Evolutionary conservation across 2,113 vertebrate genomes (phyloP), one percentile per base, ranked within the genome.

Genomic region (Psittacus erithacus): DNA sequence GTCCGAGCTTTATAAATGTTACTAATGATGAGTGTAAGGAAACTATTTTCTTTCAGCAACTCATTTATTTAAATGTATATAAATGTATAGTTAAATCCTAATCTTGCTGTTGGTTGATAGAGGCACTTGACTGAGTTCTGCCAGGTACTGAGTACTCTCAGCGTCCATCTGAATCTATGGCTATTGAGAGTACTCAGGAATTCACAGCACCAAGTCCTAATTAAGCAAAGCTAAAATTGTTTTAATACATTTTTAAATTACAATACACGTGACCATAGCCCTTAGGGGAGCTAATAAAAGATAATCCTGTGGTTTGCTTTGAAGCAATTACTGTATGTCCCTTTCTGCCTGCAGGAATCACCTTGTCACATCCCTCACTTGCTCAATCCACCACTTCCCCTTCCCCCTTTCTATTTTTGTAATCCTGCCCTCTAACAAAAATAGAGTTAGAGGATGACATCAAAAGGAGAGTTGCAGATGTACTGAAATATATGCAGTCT

Each of bases 361-460:
- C 96, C 93, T 96, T 96, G 94, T 93, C 90, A 86, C 78, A 90
- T 96, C 67, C 20, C 87, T 95, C 74, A 90, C 63, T 85, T 65
- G 70, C 86, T 95, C 90, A 96, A 90, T 90, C 70, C 68, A 70
- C 87, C 78, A 62, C 75, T 94, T 94, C 68, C 86, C 67, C 53
- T 92, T 93, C 75, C 67, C 77, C 41, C 31, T 43, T 93, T 95
- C 93, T 95, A 95, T 94, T 97, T 96, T 90, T 74, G 82, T 75
- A 86, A 76, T 52, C 67, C 55, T 94, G 63, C 64, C 68, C 70
- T 94, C 92, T 93, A 80, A 92, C 82, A 83, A 96, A 95, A 95
- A 96, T 91, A 96, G 88, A 84, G n/a, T 93, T 89, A 83, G 81
- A 91, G 53, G 60, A 67, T 94, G 93, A 55, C 82, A 95, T 86